These are phyloP conservation scores for Hippoglossus hippoglossus DNA, from an alignment of 2,797 vertebrate species.

Conservation along the genomic window DNA sequence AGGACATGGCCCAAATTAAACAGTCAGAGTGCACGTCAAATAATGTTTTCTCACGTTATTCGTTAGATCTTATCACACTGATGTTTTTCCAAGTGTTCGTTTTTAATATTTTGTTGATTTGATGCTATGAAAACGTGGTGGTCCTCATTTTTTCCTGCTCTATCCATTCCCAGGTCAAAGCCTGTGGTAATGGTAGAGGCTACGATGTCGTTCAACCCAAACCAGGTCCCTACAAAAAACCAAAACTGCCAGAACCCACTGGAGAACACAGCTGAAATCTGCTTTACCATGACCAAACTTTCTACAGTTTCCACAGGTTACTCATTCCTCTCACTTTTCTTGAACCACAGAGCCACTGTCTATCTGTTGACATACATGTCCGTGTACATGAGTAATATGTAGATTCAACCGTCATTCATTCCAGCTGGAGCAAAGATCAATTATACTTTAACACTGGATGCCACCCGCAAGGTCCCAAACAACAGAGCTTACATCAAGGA, in stretches of 20 bases:
- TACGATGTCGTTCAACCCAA: conserved; percentile 57
- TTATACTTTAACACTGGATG: conserved; percentile 77
- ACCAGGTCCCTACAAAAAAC: conserved; percentile 73
- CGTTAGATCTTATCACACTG: too few relatives aligned
- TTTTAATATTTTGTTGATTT: too few relatives aligned
- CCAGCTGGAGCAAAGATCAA: conserved; percentile 69
- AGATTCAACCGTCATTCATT: conserved; percentile 29
- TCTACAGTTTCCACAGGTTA: conserved; percentile 51
- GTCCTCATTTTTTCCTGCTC: neutral
- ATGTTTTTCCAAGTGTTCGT: neutral
- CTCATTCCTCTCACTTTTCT: neutral
- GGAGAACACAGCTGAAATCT: conserved; percentile 49
- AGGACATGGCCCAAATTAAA: too few relatives aligned
- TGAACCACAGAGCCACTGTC: neutral
- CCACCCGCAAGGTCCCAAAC: conserved; percentile 66
- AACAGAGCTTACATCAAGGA: conserved; percentile 68
- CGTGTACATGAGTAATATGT: neutral
- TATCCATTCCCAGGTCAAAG: conserved; percentile 78
- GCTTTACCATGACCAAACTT: conserved; percentile 73
- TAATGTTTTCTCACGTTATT: too few relatives aligned
- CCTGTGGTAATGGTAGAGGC: conserved; percentile 80
- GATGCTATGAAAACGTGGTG: neutral
- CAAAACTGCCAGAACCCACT: conserved; percentile 59
- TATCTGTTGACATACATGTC: neutral
- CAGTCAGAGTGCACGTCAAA: too few relatives aligned